Evolutionary conservation across 2,888 invertebrate species (phyloP).

Genomic region (Latheticus oryzae): DNA sequence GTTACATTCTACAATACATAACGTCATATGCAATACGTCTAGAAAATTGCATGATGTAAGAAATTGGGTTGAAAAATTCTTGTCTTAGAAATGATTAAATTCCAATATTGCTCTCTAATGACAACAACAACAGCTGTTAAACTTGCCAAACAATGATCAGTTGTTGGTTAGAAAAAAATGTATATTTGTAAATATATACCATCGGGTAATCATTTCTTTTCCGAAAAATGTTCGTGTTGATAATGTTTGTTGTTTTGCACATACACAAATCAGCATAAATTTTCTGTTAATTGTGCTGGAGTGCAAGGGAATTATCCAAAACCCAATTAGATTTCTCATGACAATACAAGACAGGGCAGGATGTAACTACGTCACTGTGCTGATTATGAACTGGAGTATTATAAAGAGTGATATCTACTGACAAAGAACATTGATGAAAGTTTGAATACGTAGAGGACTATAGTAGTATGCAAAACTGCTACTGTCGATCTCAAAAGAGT

Average conservation of each 20-base stretch:
- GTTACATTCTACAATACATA: too few relatives aligned
- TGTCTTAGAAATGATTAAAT: slow-evolving; percentile 9
- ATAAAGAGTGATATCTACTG: slow-evolving; percentile 58
- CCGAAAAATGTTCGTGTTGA: slow-evolving; percentile 33
- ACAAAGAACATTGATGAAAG: slow-evolving; percentile 56
- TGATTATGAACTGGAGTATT: slow-evolving; percentile 56
- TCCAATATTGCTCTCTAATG: slow-evolving; percentile 17
- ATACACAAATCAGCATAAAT: slow-evolving; percentile 11
- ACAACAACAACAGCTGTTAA: slow-evolving; percentile 9
- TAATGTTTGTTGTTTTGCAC: slow-evolving; percentile 25
- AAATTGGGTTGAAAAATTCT: slow-evolving; percentile 15
- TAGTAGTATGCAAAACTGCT: slow-evolving; percentile 48
- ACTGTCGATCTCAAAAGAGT: slow-evolving; percentile 64
- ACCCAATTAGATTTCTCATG: slow-evolving; percentile 53
- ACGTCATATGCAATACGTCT: too few relatives aligned
- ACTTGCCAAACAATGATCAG: slow-evolving; percentile 7
- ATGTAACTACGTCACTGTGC: slow-evolving; percentile 48
- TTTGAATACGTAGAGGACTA: slow-evolving; percentile 52
- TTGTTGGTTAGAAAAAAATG: slow-evolving; percentile 19
- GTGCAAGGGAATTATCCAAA: slow-evolving; percentile 38
- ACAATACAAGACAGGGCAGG: slow-evolving; percentile 60
- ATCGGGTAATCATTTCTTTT: slow-evolving; percentile 43
- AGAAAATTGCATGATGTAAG: slow-evolving; percentile 12
- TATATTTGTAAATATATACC: slow-evolving; percentile 26
- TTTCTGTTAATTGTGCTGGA: slow-evolving; percentile 20